phyloP scores from a whole-genome alignment of 2,888 invertebrate species.

The Melieria omissa region DNA sequence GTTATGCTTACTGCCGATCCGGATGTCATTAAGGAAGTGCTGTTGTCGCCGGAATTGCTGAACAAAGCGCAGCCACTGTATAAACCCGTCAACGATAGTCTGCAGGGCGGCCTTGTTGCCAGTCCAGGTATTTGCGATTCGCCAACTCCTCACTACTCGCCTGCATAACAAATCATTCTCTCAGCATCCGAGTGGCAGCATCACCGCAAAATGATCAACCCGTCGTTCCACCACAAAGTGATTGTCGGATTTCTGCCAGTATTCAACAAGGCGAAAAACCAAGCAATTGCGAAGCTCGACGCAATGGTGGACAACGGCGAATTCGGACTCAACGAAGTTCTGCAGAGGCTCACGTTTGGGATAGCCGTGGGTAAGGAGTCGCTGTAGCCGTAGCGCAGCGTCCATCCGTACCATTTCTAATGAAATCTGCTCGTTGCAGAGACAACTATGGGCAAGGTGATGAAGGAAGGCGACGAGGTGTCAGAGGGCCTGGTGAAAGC shows the following conservation, averaged over 20 bases:
- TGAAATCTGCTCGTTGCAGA: conserved; percentile 28
- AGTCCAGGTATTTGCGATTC: conserved; percentile 35
- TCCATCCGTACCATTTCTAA: neutral
- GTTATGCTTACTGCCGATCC: conserved; percentile 44
- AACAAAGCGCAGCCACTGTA: conserved; percentile 41
- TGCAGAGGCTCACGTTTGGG: conserved; percentile 31
- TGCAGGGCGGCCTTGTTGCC: conserved; percentile 39
- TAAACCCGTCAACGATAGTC: conserved; percentile 11
- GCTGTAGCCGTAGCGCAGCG: neutral
- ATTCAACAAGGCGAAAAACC: conserved; percentile 42
- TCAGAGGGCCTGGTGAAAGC: conserved; percentile 28
- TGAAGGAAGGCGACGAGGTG: conserved; percentile 36
- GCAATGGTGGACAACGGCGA: conserved; percentile 23
- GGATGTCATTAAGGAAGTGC: conserved; percentile 40
- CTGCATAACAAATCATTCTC: neutral
- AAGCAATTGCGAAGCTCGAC: conserved; percentile 27
- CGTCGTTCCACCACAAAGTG: conserved; percentile 41
- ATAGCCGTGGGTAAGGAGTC: conserved; percentile 38
- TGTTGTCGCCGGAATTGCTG: conserved; percentile 43
- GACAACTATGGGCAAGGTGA: conserved; percentile 44
- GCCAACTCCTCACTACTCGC: neutral
- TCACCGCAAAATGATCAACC: conserved; percentile 42
- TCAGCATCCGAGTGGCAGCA: conserved; percentile 35
- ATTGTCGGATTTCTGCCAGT: conserved; percentile 39
- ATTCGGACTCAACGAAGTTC: conserved; percentile 31